Conservation (phyloP, 2,888 invertebrate genomes). For the Scaptomyza reducta region DNA sequence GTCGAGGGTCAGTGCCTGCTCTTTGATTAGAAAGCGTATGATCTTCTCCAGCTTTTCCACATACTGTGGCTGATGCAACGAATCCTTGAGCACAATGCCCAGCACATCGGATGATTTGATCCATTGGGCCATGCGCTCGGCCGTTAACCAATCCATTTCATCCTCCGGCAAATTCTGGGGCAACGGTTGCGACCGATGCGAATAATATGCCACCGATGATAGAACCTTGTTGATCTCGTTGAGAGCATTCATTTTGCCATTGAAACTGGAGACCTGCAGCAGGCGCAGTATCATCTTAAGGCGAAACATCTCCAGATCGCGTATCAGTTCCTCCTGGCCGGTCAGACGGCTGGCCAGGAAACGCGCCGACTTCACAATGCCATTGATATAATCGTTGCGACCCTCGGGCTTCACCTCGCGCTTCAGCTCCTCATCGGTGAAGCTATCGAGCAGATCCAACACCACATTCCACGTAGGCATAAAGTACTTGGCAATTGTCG, state of each 20-base stretch:
- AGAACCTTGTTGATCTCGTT: constrained; percentile 99
- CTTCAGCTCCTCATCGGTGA: constrained; percentile 97
- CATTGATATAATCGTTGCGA: constrained; percentile 97
- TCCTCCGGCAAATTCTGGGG: constrained; percentile 88
- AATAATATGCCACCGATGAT: constrained; percentile 94
- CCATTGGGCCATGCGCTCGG: constrained; percentile 98
- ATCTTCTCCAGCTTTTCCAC: constrained; percentile 99
- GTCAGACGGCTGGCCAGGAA: constrained; percentile 93
- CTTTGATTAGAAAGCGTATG: constrained; percentile 97
- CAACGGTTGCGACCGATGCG: constrained; percentile 88
- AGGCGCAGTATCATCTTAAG: constrained; percentile 97
- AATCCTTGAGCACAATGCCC: constrained; percentile 97
- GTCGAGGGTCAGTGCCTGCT: constrained; percentile 92
- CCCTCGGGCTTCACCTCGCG: constrained; percentile 97
- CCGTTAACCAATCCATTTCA: constrained; percentile 96
- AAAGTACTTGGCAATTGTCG: constrained; percentile 95
- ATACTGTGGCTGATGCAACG: constrained; percentile 98
- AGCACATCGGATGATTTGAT: constrained; percentile 97
- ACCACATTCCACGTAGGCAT: constrained; percentile 97
- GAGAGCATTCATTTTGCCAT: constrained; percentile 99
- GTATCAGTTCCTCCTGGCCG: constrained; percentile 90
- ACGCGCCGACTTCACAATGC: constrained; percentile 96
- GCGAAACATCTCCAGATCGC: constrained; percentile 95
- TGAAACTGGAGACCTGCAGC: constrained; percentile 98
- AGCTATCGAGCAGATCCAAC: constrained; percentile 93